A percentile compares a stretch with the other conserved stretches of the same genome.
These are phyloP conservation scores for Sebastes kiyomatsui DNA, from an alignment of 2,797 vertebrate genomes.

Conservation along the genomic window DNA sequence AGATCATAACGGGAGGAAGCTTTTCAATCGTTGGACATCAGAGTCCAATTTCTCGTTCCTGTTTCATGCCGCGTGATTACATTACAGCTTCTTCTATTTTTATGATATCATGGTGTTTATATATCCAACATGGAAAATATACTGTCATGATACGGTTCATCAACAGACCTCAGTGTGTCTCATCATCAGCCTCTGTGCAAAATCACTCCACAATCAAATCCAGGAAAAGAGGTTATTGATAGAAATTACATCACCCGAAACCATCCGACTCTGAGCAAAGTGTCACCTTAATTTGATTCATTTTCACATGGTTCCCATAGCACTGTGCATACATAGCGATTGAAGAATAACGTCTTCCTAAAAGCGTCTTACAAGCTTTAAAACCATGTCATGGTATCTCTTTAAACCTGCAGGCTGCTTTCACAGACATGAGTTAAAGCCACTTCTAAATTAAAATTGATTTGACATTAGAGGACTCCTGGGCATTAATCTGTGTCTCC, in stretches of 20 bases:
- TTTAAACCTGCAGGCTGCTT: constrained; percentile 46
- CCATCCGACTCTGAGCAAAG: not conserved
- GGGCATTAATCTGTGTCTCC: constrained; percentile 58
- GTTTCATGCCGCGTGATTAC: not conserved
- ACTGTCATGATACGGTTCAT: not conserved
- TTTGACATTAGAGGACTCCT: constrained; percentile 66
- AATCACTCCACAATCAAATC: constrained; percentile 4
- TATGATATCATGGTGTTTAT: not conserved
- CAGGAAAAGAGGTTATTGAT: constrained; percentile 30
- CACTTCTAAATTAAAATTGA: constrained; percentile 75
- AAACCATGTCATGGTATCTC: constrained; percentile 24
- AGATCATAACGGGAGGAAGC: not conserved
- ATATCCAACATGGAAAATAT: not conserved
- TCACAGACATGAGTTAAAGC: constrained; percentile 65
- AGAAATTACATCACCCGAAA: constrained; percentile 7
- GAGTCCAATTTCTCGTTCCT: not conserved
- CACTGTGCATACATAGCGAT: not conserved
- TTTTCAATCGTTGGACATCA: not conserved
- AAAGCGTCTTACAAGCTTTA: constrained; percentile 22
- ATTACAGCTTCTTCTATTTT: not conserved
- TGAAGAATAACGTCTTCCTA: constrained; percentile 23
- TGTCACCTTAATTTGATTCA: constrained; percentile 20
- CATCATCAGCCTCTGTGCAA: not conserved
- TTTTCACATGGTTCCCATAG: constrained; percentile 1
- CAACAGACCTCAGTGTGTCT: not conserved